phyloP scores from a whole-genome alignment of 1,140 invertebrate genomes.

The Zaprionus kolodkinae region DNA sequence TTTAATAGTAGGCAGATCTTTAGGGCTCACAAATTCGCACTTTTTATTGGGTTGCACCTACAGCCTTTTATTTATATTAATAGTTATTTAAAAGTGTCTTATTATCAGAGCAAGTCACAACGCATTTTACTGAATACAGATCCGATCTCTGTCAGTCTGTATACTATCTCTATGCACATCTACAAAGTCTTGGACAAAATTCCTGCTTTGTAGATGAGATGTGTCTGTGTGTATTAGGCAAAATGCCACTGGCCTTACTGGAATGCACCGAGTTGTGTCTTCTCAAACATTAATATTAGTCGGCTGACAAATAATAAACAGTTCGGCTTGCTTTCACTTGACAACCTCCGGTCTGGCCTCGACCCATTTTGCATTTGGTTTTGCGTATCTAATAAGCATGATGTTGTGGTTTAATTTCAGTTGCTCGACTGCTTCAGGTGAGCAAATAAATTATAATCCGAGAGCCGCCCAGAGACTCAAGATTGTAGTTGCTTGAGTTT shows the following conservation, averaged over 20 bases:
- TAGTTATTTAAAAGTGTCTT: too few species aligned
- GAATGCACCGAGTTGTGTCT: slow-evolving; percentile 22
- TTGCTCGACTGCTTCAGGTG: slow-evolving; percentile 52
- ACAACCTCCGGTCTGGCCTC: slow-evolving; percentile 7
- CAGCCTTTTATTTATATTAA: neutral
- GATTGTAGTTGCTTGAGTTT: slow-evolving; percentile 38
- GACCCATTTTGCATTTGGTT: slow-evolving; percentile 20
- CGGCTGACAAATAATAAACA: slow-evolving; percentile 53
- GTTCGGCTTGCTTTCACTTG: slow-evolving; percentile 37
- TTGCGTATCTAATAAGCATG: slow-evolving; percentile 54
- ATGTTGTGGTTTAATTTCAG: slow-evolving; percentile 68
- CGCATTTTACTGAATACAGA: too few species aligned
- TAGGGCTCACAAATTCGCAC: slow-evolving; percentile 28
- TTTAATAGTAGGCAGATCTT: slow-evolving; percentile 78
- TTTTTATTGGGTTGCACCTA: neutral
- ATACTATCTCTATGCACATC: too few species aligned
- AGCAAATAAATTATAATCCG: slow-evolving; percentile 69
- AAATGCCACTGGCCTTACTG: too few species aligned
- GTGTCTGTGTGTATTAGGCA: neutral
- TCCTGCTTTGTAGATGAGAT: neutral
- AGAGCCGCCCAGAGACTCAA: slow-evolving; percentile 11
- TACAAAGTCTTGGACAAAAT: neutral
- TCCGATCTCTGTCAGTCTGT: too few species aligned
- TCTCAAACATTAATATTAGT: slow-evolving; percentile 51
- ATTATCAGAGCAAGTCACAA: too few species aligned